These are phyloP conservation scores for Rhadina sibilatrix DNA, from an alignment of 2,113 vertebrate genomes.

Conservation along the genomic window DNA sequence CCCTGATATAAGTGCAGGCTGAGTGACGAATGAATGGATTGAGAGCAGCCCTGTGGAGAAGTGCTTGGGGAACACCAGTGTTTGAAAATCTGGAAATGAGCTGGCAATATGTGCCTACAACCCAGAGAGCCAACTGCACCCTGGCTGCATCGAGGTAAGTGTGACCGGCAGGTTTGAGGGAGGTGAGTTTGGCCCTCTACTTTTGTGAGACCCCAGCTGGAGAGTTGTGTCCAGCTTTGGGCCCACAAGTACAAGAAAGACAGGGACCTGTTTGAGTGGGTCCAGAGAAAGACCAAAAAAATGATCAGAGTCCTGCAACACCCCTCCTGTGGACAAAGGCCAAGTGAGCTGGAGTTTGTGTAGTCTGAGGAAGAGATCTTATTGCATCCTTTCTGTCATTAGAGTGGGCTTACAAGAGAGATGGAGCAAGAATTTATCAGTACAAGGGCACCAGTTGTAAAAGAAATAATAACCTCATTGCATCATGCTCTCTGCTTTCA, in stretches of 20 bases:
- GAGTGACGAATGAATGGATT: not conserved
- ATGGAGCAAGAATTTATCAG: not conserved
- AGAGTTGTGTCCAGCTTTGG: not conserved
- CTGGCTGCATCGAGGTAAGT: not conserved
- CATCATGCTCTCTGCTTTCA: not conserved
- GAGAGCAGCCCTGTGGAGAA: not conserved
- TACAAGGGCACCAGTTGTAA: not conserved
- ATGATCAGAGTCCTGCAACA: not conserved
- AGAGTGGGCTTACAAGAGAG: not conserved
- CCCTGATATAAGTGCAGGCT: not conserved
- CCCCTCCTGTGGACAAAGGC: not conserved
- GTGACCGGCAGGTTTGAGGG: fast-evolving
- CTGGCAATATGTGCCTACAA: fast-evolving
- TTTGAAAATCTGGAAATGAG: not conserved
- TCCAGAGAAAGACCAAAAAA: not conserved
- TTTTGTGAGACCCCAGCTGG: not conserved
- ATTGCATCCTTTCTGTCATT: not conserved
- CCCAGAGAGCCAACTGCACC: not conserved
- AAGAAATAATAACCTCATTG: not conserved
- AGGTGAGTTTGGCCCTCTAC: not conserved
- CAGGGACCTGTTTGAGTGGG: not conserved
- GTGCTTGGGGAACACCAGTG: too few relatives aligned
- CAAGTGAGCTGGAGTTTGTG: not conserved
- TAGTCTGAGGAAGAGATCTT: not conserved
- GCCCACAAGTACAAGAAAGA: not conserved